A percentile compares a stretch with the other conserved stretches of the same genome.
Evolutionary conservation across 2,888 invertebrate genomes (phyloP).

Genomic region (Hypomecis punctinalis): DNA sequence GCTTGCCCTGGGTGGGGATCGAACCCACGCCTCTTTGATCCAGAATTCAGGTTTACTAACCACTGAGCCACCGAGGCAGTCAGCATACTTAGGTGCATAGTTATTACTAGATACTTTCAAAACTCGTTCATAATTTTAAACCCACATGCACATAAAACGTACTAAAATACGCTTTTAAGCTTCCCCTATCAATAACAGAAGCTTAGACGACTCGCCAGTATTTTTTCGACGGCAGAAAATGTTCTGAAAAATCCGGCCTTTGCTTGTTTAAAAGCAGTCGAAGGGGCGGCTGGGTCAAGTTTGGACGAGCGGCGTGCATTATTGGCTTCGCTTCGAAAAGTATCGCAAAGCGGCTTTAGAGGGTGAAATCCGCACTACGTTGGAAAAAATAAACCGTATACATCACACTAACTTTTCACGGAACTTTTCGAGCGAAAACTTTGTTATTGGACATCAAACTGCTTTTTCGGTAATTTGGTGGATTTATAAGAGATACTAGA

Average conservation of each 20-base stretch:
- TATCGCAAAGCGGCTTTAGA: slow-evolving; percentile 55
- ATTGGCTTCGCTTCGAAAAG: slow-evolving; percentile 46
- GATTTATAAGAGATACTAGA: not conserved
- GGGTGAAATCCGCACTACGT: slow-evolving; percentile 45
- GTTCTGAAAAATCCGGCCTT: not conserved
- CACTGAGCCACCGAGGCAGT: too few relatives aligned
- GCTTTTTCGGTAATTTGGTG: not conserved
- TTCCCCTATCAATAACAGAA: too few relatives aligned
- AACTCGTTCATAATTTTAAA: too few relatives aligned
- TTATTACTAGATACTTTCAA: too few relatives aligned
- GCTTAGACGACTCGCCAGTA: too few relatives aligned
- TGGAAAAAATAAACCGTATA: slow-evolving; percentile 19
- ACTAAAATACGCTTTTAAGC: too few relatives aligned
- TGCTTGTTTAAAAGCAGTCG: slow-evolving; percentile 15
- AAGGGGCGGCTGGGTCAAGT: slow-evolving; percentile 13
- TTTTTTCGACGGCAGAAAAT: not conserved
- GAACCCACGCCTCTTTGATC: too few relatives aligned
- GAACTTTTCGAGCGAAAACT: slow-evolving; percentile 12
- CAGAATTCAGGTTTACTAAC: too few relatives aligned
- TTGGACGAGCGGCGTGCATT: slow-evolving; percentile 38
- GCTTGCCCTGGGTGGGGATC: too few relatives aligned
- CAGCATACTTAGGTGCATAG: too few relatives aligned
- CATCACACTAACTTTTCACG: slow-evolving; percentile 9
- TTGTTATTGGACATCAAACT: slow-evolving; percentile 34
- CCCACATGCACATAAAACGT: too few relatives aligned